phyloP scores from a whole-genome alignment of 1,140 invertebrate species.

The Drosophila pandora region DNA sequence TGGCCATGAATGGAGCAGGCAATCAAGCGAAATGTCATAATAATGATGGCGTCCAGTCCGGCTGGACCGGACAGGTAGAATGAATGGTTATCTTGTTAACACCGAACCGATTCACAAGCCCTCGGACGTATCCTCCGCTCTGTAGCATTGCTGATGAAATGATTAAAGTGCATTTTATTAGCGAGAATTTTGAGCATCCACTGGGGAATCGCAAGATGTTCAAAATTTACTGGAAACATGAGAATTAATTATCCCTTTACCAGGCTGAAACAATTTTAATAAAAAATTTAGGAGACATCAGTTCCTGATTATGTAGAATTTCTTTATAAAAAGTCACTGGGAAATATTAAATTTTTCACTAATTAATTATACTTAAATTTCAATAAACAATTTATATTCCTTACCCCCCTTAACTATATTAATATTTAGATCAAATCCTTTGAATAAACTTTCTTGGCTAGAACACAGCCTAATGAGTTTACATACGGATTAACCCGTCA shows the following conservation, averaged over 20 bases:
- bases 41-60: conserved; percentile 74
- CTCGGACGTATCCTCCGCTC: background rate
- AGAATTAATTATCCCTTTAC: background rate
- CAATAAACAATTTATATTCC: too few species aligned
- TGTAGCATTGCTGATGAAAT: conserved; percentile 36
- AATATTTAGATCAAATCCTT: background rate
- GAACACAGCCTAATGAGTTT: conserved; percentile 58
- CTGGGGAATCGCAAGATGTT: conserved; percentile 1
- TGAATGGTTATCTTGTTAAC: conserved; percentile 81
- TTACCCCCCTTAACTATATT: background rate
- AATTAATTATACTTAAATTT: too few species aligned
- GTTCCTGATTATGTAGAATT: background rate
- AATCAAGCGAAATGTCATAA: conserved; percentile 81
- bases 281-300: background rate
- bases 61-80: conserved; percentile 27
- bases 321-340: background rate
- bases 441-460: background rate
- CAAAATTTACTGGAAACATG: background rate
- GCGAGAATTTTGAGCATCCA: conserved; percentile 42
- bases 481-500: conserved; percentile 70
- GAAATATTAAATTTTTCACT: too few species aligned
- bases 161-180: conserved; percentile 71
- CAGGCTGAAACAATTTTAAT: background rate
- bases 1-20: conserved; percentile 49
- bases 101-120: conserved; percentile 42